Evolutionary conservation across 2,888 invertebrate species (phyloP), one percentile per base, ranked within the genome.

Genomic region (Oxyteleia sp.): DNA sequence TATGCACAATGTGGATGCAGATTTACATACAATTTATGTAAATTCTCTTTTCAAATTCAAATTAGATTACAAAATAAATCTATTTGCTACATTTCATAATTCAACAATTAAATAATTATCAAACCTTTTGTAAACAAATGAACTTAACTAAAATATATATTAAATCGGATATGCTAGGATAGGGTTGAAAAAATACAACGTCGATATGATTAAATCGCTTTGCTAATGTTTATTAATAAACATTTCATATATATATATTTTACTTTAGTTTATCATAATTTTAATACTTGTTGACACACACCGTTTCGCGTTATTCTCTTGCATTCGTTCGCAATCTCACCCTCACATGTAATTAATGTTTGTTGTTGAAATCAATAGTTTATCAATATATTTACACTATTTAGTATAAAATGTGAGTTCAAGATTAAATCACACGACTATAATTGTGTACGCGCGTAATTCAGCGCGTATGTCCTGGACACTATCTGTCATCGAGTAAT

Each of bases 381-480:
- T 88, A 91, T 91, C 89, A 90, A 90, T 91, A 74, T 86, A 92
- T 93, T 91, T 93, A 93, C 93, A 93, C 92, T 93, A 92, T 90
- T 91, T 91, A 89, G 92, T 93, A 93, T 92, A 93, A 93, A 93
- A 93, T 92, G 92, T 90, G 92, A 92, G 91, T 92, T 91, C 90
- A 87, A 91, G 90, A 92, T 92, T 91, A 92, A 90, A 89, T 92
- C 91, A 92, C 91, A 91, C 90, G 89, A 90, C 90, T 92, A 92
- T 89, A 85, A 79, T 83, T 83, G 69, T 68, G 47, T 61, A 61
- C 68, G 76, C 76, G 71, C 51, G n/a, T 72, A 68, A 66, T 61
- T 59, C 45, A 5, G 64, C 71, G 74, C 83, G 18, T 43, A 38
- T 57, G 57, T 84, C 75, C 75, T 79, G 78, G 91, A 91, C 91